Percentiles rank a stretch among this genome's conserved stretches.
Evolutionary conservation across 2,797 vertebrate genomes (phyloP).

Genomic region (Otolemur crassicaudatus): DNA sequence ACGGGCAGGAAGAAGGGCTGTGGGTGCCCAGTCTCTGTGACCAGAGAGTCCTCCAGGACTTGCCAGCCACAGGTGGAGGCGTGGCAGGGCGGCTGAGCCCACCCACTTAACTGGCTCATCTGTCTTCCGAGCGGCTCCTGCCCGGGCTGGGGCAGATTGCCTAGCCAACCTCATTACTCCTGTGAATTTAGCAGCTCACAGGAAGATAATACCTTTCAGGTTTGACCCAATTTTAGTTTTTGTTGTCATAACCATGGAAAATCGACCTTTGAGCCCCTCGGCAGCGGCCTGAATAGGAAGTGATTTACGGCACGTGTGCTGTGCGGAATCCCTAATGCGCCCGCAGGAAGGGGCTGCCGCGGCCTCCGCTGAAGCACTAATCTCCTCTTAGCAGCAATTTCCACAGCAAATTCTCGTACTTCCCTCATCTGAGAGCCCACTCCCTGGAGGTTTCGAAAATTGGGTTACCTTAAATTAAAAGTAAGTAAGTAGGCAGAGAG

Average conservation of each 20-base stretch:
- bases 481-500: background rate
- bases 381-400: background rate
- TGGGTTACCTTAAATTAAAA: background rate
- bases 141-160: conserved; percentile 81
- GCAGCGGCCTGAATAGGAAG: conserved; percentile 86
- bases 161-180: conserved; percentile 89
- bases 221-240: conserved; percentile 90
- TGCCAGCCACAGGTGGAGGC: background rate
- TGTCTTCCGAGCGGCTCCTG: conserved; percentile 79
- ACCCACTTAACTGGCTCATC: conserved; percentile 80
- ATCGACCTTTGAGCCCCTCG: conserved; percentile 87
- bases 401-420: rapidly evolving
- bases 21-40: background rate
- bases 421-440: rapidly evolving
- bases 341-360: conserved; percentile 13
- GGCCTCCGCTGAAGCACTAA: background rate
- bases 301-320: conserved; percentile 83
- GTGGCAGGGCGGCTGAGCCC: conserved; percentile 63
- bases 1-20: background rate
- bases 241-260: conserved; percentile 88
- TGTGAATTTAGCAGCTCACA: conserved; percentile 86
- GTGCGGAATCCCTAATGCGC: conserved; percentile 77
- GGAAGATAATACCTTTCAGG: conserved; percentile 88
- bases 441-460: background rate
- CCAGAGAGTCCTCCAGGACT: background rate